Base-by-base conservation (phyloP, 64 coral and sea anemone species). In the Acropora tenuis region DNA sequence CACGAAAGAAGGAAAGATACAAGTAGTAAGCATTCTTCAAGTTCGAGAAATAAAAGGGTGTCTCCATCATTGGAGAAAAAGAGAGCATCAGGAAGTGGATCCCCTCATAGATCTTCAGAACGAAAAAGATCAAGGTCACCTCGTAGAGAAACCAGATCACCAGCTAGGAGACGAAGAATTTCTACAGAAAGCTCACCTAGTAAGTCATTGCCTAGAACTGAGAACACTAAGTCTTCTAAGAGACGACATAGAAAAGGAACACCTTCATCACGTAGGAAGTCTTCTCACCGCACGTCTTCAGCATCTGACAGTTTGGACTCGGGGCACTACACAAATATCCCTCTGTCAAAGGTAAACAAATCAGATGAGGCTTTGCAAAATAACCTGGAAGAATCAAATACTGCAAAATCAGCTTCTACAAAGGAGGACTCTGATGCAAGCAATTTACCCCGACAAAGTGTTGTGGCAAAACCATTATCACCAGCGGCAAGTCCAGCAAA, bases 261-360 rank as follows among this genome's bases (percentile, higher is more conserved):
- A 19, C 65, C 61, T 10, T 85, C 65, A 11, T 44, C 82, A 71
- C 46, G 44, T 47, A 72, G 61, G 44, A 85, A 85, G 44, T 13
- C 47, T 2, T 72, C 82, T 4, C 18, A 72, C 17, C 82, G 82
- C 17, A 71, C 82, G 3, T 85, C 82, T 2, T 85, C 82, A 41
- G 63, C 82, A 17, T 71, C 82, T 30, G 82, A 85, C 40, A 85
- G 82, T 19, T 50, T 85, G 15, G 82, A 85, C 82, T 85, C 82
- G 2, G 82, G 82, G 19, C 82, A 85, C 45, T 85, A 49, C 19
- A 85, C 82, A 47, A 85, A 69, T 65, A 85, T 85, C 9, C 82
- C 82, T 19, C 11, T 85, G 16, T 71, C 82, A 4, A 69, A 71
- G 17, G 43, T 17, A 48, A 85, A 72, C 13, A 85, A 85, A 71